Evolutionary conservation across 1,140 invertebrate species (phyloP), one percentile per base, ranked within the genome.

Genomic region (Cyrtorhinus lividipennis): DNA sequence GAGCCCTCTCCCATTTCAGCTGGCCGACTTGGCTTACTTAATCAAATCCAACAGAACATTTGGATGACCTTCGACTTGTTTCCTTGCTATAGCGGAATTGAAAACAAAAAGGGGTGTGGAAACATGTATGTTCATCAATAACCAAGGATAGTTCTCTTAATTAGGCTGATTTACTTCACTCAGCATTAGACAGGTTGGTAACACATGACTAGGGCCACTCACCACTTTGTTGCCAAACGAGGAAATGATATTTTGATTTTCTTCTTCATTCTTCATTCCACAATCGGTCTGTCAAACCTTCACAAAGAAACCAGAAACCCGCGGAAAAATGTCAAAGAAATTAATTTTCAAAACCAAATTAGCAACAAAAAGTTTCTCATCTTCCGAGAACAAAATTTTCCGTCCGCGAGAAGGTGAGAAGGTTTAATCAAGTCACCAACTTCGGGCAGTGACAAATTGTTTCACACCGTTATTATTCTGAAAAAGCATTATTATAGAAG

Each of bases 301-400:
- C 30, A 15, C 30, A 38, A 38, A 38, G 15, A 38, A 38, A 38
- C 5, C 5, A 38, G 30, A 15, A 8, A 38, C 30, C 30, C 30
- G 30, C 30, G 30, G 5, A 15, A 15, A 38, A 53, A 53, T 13
- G 8, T 20, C 48, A 13, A 53, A 53, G 10, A 53, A 53, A 13
- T 53, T 53, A 53, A 13, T 53, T 53, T 20, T 53, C 48, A 53
- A n/a, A 53, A 53, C 48, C 48, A 53, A 53, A 53, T 53, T 53
- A 53, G 48, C 20, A 53, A 53, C 48, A 15, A 53, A 53, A 53
- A 12, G 10, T 53, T 53, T 53, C 10, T 53, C 48, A 22, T 53
- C 48, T 53, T n/a, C n/a, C n/a, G n/a, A n/a, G 20, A 53, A 53
- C 10, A 53, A 53, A 12, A 22, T 12, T 20, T 15, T 5, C 10